Conservation (phyloP, 2,113 vertebrate genomes). For the Pseudois nayaur region DNA sequence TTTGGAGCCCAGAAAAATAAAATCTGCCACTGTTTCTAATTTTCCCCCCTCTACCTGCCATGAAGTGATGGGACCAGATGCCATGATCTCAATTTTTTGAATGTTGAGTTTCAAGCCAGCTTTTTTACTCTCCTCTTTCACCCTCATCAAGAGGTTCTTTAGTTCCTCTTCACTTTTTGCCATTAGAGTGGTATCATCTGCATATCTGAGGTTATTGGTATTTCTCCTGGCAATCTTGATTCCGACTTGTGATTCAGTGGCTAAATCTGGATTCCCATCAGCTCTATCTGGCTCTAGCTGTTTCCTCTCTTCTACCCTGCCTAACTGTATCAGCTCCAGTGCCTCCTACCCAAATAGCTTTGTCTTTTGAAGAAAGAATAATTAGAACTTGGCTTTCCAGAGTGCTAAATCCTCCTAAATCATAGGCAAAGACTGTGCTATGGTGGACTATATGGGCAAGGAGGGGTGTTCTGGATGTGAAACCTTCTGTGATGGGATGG, state of each 20-base stretch:
- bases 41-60: background rate
- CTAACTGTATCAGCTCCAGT: fast-evolving
- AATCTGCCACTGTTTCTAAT: background rate
- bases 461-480: background rate
- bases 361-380: background rate
- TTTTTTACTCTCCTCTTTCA: background rate
- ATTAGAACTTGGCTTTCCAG: background rate
- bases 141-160: background rate
- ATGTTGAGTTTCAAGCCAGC: background rate
- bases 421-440: background rate
- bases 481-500: background rate
- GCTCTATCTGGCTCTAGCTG: background rate
- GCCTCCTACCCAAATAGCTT: background rate
- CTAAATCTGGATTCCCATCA: background rate
- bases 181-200: background rate
- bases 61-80: background rate
- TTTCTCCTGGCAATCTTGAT: background rate
- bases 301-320: background rate
- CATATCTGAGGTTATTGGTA: background rate
- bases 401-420: background rate
- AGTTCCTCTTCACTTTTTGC: background rate
- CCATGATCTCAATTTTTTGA: background rate
- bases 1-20: background rate
- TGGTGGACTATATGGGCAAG: no score
- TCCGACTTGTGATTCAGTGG: background rate